A percentile compares a stretch with the other conserved stretches of the same genome.
These are phyloP conservation scores for western clawed frog (Xenopus tropicalis) DNA, from an alignment of 2,113 vertebrate genomes.

Conservation along the genomic window DNA sequence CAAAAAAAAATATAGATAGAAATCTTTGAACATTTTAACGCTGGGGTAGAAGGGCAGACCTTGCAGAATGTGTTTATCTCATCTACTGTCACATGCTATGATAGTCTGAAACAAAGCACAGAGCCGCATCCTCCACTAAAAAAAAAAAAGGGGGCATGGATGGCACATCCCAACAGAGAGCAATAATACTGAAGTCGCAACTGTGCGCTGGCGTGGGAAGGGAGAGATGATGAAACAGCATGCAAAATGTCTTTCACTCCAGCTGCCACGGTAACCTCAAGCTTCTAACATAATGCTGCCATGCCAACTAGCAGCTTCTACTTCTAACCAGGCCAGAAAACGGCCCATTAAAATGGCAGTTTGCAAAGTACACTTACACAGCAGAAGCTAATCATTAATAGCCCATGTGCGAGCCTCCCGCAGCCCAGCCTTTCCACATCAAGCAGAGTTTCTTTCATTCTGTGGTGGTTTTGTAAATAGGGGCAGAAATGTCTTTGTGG, in stretches of 20 bases:
- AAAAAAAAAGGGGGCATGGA: background rate
- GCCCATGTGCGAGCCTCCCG: constrained; percentile 2
- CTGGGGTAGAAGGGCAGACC: too few relatives aligned
- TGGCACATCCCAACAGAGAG: constrained; percentile 2
- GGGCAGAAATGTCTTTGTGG: background rate
- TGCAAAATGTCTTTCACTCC: constrained; percentile 18
- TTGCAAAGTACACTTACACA: constrained; percentile 14
- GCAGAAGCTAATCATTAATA: constrained; percentile 30
- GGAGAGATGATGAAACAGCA: background rate
- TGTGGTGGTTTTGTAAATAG: constrained; percentile 16
- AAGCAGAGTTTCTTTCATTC: constrained; percentile 25
- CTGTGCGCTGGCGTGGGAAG: background rate
- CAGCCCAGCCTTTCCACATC: background rate
- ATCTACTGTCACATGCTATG: background rate
- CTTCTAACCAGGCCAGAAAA: background rate
- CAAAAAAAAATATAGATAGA: too few relatives aligned
- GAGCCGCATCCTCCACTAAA: background rate
- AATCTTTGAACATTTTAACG: too few relatives aligned
- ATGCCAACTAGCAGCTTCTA: constrained; percentile 7
- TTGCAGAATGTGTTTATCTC: too few relatives aligned
- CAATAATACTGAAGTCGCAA: constrained; percentile 8
- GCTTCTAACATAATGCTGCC: background rate
- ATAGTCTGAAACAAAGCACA: background rate
- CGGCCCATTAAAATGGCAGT: constrained; percentile 19
- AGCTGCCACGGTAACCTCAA: constrained; percentile 2